Percentiles rank a stretch among this genome's conserved stretches.
Conservation (phyloP, 2,888 invertebrate species). For the Pollenia griseotomentosa region DNA sequence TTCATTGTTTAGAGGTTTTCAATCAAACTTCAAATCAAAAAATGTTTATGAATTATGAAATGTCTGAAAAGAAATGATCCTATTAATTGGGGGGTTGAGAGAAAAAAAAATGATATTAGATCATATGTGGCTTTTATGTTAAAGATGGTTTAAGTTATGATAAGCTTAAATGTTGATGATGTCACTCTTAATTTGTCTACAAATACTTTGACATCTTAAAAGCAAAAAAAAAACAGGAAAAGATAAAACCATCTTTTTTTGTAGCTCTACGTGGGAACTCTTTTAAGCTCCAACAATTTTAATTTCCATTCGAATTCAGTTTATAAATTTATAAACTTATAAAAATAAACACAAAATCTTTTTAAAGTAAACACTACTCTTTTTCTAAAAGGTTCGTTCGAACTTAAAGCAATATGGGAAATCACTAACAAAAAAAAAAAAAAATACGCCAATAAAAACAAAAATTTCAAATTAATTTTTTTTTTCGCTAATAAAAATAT, state of each 20-base stretch:
- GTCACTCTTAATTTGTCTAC: constrained; percentile 78
- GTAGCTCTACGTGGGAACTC: constrained; percentile 57
- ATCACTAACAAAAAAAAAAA: not conserved
- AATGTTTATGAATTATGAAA: constrained; percentile 61
- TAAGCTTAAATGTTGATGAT: constrained; percentile 77
- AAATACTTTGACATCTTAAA: constrained; percentile 64
- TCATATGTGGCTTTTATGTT: constrained; percentile 39
- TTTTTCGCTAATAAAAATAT: constrained; percentile 62
- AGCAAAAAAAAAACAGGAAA: not conserved
- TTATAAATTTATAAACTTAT: constrained; percentile 34
- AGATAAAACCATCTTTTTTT: constrained; percentile 32
- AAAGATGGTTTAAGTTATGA: constrained; percentile 57
- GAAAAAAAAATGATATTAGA: constrained; percentile 3
- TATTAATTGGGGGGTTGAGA: constrained; percentile 33
- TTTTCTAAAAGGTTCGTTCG: constrained; percentile 8
- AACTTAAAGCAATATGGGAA: constrained; percentile 29
- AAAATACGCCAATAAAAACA: constrained; percentile 7
- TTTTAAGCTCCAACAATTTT: constrained; percentile 53
- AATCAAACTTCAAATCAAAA: constrained; percentile 52
- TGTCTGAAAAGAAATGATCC: constrained; percentile 37
- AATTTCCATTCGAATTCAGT: constrained; percentile 47
- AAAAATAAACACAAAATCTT: constrained; percentile 61
- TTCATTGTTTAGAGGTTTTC: constrained; percentile 49
- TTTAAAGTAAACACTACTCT: constrained; percentile 40
- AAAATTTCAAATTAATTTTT: constrained; percentile 52